Percentiles rank a stretch among this genome's conserved stretches.
These are phyloP conservation scores for Drosophila nasuta DNA, from an alignment of 1,140 invertebrate genomes.

Conservation along the genomic window DNA sequence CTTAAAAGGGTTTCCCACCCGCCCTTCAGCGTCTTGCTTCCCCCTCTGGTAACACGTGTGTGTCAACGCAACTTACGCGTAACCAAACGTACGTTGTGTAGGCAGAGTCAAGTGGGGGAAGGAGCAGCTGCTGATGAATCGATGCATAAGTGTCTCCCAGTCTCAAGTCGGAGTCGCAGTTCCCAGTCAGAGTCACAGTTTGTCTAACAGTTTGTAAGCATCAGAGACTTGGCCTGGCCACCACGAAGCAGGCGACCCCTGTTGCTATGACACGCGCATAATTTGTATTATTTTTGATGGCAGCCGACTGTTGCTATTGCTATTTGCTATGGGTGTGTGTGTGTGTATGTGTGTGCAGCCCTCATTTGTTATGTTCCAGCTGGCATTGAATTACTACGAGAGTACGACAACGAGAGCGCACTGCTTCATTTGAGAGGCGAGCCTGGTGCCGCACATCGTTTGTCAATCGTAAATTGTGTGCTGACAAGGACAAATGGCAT, in stretches of 20 bases:
- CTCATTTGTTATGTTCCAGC: slow-evolving; percentile 54
- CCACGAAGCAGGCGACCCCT: slow-evolving; percentile 2
- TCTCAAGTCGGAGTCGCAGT: background rate
- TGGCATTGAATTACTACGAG: slow-evolving; percentile 55
- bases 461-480: slow-evolving; percentile 72
- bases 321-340: background rate
- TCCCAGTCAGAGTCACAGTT: background rate
- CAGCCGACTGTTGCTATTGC: slow-evolving; percentile 38
- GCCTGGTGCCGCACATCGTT: slow-evolving; percentile 54
- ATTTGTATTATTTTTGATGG: slow-evolving; percentile 63
- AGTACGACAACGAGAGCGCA: slow-evolving; percentile 1
- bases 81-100: slow-evolving; percentile 6
- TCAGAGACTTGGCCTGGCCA: background rate
- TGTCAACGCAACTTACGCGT: slow-evolving; percentile 35
- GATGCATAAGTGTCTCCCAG: slow-evolving; percentile 34
- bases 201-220: slow-evolving; percentile 11
- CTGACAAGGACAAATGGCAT: slow-evolving; percentile 77
- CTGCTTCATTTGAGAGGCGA: slow-evolving; percentile 29
- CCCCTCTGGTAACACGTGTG: slow-evolving; percentile 15
- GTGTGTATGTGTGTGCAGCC: background rate
- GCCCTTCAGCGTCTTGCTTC: too few species aligned
- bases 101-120: background rate
- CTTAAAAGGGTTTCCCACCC: slow-evolving; percentile 69
- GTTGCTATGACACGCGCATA: slow-evolving; percentile 54
- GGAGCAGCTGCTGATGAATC: slow-evolving; percentile 50